These are phyloP conservation scores for Nannoperca australis DNA, from an alignment of 2,797 vertebrate species.

Conservation along the genomic window DNA sequence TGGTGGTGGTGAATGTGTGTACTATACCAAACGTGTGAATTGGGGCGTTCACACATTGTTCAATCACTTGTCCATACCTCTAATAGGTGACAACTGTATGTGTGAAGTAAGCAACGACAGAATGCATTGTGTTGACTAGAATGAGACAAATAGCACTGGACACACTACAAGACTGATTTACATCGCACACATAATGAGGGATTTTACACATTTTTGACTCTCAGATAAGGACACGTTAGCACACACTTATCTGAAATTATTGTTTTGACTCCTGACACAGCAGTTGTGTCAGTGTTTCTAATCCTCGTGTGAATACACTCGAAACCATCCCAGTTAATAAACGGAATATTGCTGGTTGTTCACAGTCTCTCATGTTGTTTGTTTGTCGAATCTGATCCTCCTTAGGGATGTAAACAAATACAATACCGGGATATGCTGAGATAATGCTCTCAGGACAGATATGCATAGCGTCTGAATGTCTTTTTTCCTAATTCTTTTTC, in stretches of 20 bases:
- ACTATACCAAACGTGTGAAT: slow-evolving; percentile 46
- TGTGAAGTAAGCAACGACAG: slow-evolving; percentile 54
- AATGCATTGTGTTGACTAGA: slow-evolving; percentile 33
- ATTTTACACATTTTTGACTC: slow-evolving; percentile 50
- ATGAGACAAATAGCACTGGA: slow-evolving; percentile 5
- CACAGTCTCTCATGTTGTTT: slow-evolving; percentile 18
- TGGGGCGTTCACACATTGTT: slow-evolving; percentile 47
- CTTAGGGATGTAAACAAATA: slow-evolving; percentile 37
- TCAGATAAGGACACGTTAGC: slow-evolving; percentile 22
- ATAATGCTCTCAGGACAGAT: slow-evolving; percentile 20
- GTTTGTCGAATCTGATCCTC: slow-evolving; percentile 19
- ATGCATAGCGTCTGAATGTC: neutral
- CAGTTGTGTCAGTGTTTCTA: slow-evolving; percentile 14
- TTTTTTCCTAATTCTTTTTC: neutral
- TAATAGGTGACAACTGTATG: slow-evolving; percentile 38
- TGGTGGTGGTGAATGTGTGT: slow-evolving; percentile 4
- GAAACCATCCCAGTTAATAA: slow-evolving; percentile 10
- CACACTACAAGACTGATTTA: slow-evolving; percentile 25
- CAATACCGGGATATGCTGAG: slow-evolving; percentile 11
- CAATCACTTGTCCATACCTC: slow-evolving; percentile 38
- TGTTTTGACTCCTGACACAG: slow-evolving; percentile 32
- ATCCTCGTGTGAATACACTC: slow-evolving; percentile 27
- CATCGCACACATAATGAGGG: slow-evolving; percentile 32
- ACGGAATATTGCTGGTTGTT: slow-evolving; percentile 23
- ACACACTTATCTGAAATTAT: slow-evolving; percentile 27